Percentiles rank a stretch among this genome's conserved stretches.
These are phyloP conservation scores for Phenganax subtilis DNA, from an alignment of 92 coral and sea anemone genomes.

Conservation along the genomic window DNA sequence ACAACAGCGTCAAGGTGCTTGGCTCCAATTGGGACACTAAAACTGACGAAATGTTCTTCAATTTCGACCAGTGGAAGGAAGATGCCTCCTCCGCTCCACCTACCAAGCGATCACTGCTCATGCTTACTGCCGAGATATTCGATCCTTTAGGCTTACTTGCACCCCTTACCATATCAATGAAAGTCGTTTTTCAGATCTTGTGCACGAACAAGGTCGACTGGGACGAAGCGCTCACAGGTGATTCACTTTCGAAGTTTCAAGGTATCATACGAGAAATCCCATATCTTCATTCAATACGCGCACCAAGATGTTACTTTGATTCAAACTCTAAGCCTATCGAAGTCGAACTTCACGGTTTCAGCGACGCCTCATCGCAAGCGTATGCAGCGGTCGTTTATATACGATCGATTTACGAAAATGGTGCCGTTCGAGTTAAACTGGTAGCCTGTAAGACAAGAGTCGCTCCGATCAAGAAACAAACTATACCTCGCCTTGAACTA, in stretches of 20 bases:
- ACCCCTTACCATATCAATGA: conserved; percentile 1
- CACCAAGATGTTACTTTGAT: conserved; percentile 46
- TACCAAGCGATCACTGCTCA: neutral
- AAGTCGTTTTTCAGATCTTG: neutral
- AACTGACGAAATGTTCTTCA: neutral
- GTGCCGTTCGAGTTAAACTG: conserved; percentile 40
- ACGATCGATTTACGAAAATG: conserved; percentile 47
- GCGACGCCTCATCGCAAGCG: conserved; percentile 61
- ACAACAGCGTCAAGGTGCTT: conserved; percentile 4
- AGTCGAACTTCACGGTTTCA: conserved; percentile 56
- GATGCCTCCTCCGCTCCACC: neutral
- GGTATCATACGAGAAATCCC: conserved; percentile 39
- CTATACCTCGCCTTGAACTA: conserved; percentile 59
- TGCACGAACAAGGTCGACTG: conserved; percentile 18
- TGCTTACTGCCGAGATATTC: conserved; percentile 1
- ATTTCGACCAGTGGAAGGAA: conserved; percentile 1
- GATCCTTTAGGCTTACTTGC: neutral
- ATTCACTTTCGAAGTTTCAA: conserved; percentile 38
- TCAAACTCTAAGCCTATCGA: conserved; percentile 30
- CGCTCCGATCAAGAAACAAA: conserved; percentile 54
- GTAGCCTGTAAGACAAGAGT: conserved; percentile 60
- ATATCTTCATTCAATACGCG: conserved; percentile 30
- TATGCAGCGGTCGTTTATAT: conserved; percentile 55
- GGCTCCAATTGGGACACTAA: neutral
- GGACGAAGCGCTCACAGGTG: conserved; percentile 35